Evolutionary conservation across 2,113 vertebrate genomes (phyloP).

Genomic region (Toxotes chatareus): DNA sequence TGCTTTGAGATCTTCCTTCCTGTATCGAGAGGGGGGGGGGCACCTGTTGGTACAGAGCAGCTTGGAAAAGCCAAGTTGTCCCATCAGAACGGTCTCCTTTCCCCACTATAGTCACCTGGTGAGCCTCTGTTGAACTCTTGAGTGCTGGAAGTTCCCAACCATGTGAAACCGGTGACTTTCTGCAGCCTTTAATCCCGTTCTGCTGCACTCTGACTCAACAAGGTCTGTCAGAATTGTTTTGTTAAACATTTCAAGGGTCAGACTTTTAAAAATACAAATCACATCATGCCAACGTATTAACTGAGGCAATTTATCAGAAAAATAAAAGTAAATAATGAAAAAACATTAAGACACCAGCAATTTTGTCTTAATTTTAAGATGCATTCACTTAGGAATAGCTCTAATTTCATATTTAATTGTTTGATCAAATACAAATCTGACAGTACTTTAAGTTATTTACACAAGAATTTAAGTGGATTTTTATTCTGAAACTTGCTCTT

Average conservation of each 20-base stretch:
- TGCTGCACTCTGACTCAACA: background rate
- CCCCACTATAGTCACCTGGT: conserved; percentile 31
- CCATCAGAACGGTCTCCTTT: conserved; percentile 39
- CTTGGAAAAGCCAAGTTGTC: conserved; percentile 40
- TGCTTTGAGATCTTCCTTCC: conserved; percentile 59
- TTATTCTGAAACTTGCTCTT: background rate
- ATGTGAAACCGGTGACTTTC: background rate
- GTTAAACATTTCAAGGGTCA: background rate
- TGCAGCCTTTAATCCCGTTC: background rate
- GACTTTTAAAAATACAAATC: background rate
- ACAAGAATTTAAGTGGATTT: background rate
- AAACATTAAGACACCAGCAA: background rate
- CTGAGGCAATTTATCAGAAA: background rate
- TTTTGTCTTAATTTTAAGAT: background rate
- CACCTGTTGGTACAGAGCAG: conserved; percentile 73
- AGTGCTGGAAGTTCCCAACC: conserved; percentile 1
- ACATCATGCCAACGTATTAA: background rate
- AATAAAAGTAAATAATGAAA: background rate
- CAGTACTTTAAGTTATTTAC: background rate
- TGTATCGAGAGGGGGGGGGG: conserved; percentile 39
- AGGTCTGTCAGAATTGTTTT: background rate
- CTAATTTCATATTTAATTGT: background rate
- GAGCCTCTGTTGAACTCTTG: conserved; percentile 13
- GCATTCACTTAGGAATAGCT: background rate
- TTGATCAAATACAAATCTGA: background rate